These are phyloP conservation scores for Phyllostomus hastatus DNA, from an alignment of 2,113 vertebrate genomes.

Conservation along the genomic window DNA sequence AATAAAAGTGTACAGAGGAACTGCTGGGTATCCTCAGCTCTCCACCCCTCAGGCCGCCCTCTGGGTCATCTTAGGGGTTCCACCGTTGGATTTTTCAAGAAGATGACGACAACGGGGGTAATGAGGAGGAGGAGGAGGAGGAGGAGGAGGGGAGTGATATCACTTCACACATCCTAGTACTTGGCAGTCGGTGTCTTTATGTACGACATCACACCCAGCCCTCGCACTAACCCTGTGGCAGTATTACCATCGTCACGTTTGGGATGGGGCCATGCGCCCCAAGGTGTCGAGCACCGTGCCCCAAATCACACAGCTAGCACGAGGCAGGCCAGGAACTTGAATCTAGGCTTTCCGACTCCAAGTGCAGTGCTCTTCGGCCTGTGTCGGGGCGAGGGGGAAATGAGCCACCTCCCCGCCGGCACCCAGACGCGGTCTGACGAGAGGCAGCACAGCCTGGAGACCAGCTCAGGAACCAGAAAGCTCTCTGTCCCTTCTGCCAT, in stretches of 20 bases:
- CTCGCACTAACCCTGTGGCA: not conserved
- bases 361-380: not conserved
- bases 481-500: not conserved
- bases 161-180: not conserved
- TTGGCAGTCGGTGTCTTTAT: not conserved
- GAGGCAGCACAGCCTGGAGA: not conserved
- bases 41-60: not conserved
- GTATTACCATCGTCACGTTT: not conserved
- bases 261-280: not conserved
- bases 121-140: no score
- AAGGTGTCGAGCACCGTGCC: not conserved
- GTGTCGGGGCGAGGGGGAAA: not conserved
- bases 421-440: not conserved
- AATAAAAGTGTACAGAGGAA: not conserved
- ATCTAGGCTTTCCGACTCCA: not conserved
- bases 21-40: not conserved
- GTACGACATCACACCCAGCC: not conserved
- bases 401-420: not conserved
- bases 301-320: not conserved
- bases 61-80: not conserved
- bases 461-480: not conserved
- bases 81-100: not conserved
- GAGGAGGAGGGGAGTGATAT: no score
- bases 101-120: no score
- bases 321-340: not conserved